Evolutionary conservation across 2,797 vertebrate genomes (phyloP).

Genomic region (Protosalanx chinensis): DNA sequence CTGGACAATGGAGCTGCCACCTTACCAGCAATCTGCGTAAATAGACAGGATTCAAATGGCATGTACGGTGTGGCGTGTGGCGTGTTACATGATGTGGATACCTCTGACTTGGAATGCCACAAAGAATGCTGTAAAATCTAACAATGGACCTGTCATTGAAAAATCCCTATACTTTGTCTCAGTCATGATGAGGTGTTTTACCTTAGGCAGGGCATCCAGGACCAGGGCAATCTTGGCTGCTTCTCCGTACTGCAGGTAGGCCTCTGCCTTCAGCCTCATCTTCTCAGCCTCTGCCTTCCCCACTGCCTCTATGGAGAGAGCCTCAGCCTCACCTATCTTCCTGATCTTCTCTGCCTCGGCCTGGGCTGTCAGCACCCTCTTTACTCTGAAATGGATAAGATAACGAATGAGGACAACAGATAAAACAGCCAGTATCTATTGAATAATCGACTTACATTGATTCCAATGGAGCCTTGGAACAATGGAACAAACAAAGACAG

Average conservation of each 20-base stretch:
- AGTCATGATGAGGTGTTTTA: constrained; percentile 45
- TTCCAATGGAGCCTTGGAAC: too few species aligned
- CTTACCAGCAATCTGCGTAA: constrained; percentile 82
- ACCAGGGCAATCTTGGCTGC: constrained; percentile 81
- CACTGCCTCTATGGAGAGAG: constrained; percentile 75
- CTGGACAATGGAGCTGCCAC: constrained; percentile 83
- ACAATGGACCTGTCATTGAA: neutral
- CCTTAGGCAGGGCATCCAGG: constrained; percentile 81
- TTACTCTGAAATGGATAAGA: constrained; percentile 64
- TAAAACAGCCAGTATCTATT: neutral
- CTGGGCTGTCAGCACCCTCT: constrained; percentile 79
- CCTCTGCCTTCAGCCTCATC: constrained; percentile 84
- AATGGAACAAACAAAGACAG: too few species aligned
- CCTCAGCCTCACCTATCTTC: constrained; percentile 81
- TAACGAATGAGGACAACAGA: neutral
- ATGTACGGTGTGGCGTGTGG: neutral
- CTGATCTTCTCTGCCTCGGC: constrained; percentile 84
- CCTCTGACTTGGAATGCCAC: neutral
- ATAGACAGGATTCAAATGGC: neutral
- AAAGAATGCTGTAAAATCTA: neutral
- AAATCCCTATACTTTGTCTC: neutral
- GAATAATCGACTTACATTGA: neutral
- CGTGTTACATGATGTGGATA: neutral
- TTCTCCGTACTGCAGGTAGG: constrained; percentile 80
- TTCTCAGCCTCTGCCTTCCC: constrained; percentile 82